Evolutionary conservation across 2,888 invertebrate species (phyloP).

Genomic region (Cerceris ruficornis): DNA sequence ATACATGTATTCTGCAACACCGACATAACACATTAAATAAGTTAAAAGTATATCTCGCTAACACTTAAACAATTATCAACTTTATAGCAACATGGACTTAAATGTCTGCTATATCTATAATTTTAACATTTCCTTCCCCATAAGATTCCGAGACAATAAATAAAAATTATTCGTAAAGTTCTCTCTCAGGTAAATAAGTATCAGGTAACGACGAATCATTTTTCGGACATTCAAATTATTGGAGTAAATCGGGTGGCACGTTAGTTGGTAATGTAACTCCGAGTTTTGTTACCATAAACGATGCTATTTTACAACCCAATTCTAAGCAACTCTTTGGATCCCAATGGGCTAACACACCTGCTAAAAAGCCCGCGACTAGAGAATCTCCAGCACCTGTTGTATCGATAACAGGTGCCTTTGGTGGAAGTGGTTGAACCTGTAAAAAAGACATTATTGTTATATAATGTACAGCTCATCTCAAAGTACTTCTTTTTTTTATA

Average conservation of each 20-base stretch:
- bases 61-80: conserved; percentile 15
- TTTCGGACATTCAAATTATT: conserved; percentile 43
- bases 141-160: conserved; percentile 35
- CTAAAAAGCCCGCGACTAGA: conserved; percentile 80
- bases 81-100: conserved; percentile 18
- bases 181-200: conserved; percentile 19
- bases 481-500: not conserved
- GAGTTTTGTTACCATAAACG: conserved; percentile 70
- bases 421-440: conserved; percentile 70
- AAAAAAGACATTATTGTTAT: conserved; percentile 19
- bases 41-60: conserved; percentile 9
- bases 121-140: conserved; percentile 38
- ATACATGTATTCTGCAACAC: conserved; percentile 13
- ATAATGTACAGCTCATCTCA: not conserved
- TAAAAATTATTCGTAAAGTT: conserved; percentile 33
- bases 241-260: conserved; percentile 68
- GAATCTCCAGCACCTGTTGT: conserved; percentile 81
- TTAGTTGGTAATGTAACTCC: conserved; percentile 71
- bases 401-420: conserved; percentile 72
- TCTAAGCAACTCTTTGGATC: conserved; percentile 77
- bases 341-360: conserved; percentile 74
- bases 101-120: conserved; percentile 26
- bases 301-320: conserved; percentile 75
- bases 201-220: conserved; percentile 39
- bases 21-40: conserved; percentile 20